Evolutionary conservation across 2,113 vertebrate genomes (phyloP).

Genomic region (Hydropotes inermis): DNA sequence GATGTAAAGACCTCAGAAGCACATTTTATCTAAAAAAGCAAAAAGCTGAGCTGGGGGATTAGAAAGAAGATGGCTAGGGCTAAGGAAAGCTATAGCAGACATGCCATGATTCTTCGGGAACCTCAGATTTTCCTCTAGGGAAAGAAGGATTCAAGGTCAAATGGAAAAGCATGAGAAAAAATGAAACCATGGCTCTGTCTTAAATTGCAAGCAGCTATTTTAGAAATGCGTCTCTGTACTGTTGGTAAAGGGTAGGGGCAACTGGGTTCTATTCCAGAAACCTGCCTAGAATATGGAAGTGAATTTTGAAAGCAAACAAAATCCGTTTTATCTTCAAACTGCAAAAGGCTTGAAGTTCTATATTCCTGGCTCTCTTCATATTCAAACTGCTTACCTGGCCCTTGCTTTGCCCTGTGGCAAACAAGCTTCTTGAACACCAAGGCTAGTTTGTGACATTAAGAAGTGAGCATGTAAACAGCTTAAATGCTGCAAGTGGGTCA

Average conservation of each 20-base stretch:
- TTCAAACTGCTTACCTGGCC: not conserved
- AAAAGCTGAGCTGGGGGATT: not conserved
- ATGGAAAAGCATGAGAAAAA: slow-evolving; percentile 67
- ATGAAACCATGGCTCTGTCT: slow-evolving; percentile 30
- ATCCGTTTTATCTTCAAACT: not conserved
- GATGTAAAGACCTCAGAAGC: not conserved
- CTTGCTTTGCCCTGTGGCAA: not conserved
- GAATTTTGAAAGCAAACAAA: slow-evolving; percentile 33
- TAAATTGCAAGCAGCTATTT: not conserved
- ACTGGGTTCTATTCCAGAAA: slow-evolving; percentile 18
- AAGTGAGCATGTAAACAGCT: not conserved
- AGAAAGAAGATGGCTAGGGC: not conserved
- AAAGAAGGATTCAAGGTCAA: slow-evolving; percentile 60
- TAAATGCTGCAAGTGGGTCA: not conserved
- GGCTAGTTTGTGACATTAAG: not conserved
- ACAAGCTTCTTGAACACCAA: not conserved
- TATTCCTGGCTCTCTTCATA: not conserved
- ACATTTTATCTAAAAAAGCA: slow-evolving; percentile 39
- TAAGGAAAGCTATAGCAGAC: not conserved
- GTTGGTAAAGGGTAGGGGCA: not conserved
- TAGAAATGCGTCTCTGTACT: not conserved
- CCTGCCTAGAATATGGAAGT: not conserved
- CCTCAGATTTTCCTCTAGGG: slow-evolving; percentile 64
- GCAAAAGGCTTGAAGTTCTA: not conserved
- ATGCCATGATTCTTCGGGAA: not conserved